Evolutionary conservation across 2,113 vertebrate species (phyloP).

Genomic region (Psilopogon haemacephalus): DNA sequence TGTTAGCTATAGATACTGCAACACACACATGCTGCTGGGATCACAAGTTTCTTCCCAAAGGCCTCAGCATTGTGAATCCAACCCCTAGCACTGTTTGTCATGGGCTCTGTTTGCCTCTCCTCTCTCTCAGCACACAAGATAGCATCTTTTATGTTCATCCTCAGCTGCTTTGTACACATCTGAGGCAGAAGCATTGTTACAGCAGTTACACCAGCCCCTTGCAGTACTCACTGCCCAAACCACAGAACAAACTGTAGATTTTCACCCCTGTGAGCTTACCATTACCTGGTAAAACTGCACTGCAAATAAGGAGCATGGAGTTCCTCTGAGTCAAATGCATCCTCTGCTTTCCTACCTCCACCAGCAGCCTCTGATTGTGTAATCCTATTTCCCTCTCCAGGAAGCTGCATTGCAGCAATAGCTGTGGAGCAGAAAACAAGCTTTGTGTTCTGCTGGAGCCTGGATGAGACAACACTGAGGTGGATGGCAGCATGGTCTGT

Average conservation of each 20-base stretch:
- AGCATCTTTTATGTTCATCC: not conserved
- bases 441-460: not conserved
- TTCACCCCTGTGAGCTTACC: not conserved
- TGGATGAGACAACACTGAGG: not conserved
- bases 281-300: not conserved
- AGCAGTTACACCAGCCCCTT: not conserved
- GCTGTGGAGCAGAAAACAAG: constrained; percentile 3
- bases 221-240: not conserved
- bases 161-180: not conserved
- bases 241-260: not conserved
- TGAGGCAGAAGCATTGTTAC: not conserved
- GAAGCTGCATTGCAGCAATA: constrained; percentile 61
- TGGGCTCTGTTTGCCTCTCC: not conserved
- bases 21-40: not conserved
- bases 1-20: not conserved
- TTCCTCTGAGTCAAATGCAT: not conserved
- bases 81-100: not conserved
- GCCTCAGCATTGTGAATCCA: not conserved
- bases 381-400: constrained; percentile 15
- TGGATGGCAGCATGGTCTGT: not conserved
- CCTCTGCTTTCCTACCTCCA: constrained; percentile 22
- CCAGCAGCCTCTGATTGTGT: constrained; percentile 3
- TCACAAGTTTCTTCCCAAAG: not conserved
- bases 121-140: not conserved
- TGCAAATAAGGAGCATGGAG: not conserved